These are phyloP conservation scores for Oryctes rhinoceros DNA, from an alignment of 1,140 invertebrate species.

Conservation along the genomic window DNA sequence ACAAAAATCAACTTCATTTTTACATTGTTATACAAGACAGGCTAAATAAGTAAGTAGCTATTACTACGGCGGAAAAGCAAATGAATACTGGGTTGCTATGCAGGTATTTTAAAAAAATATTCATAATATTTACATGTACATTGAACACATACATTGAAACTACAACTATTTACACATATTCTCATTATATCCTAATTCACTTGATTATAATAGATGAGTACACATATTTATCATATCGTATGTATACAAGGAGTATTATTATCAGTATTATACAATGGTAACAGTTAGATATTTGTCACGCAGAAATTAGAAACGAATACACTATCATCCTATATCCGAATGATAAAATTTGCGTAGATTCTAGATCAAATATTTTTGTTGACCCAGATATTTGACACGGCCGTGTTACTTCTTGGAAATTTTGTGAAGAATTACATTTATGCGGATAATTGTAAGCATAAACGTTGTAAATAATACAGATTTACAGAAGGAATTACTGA, in stretches of 20 bases:
- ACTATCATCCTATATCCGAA: constrained; percentile 1
- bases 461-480: constrained; percentile 25
- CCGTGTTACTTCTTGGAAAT: constrained; percentile 17
- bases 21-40: too few species aligned
- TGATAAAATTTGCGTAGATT: constrained; percentile 24
- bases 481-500: constrained; percentile 29
- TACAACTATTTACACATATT: too few species aligned
- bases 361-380: constrained; percentile 36
- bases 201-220: background rate
- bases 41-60: too few species aligned
- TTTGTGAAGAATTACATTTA: constrained; percentile 13
- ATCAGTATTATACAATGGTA: background rate
- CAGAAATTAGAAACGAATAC: background rate
- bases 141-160: too few species aligned
- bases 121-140: background rate
- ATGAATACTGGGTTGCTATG: background rate
- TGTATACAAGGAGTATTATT: background rate
- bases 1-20: too few species aligned
- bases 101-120: background rate
- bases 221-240: background rate
- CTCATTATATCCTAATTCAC: background rate
- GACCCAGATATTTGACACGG: constrained; percentile 11
- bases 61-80: too few species aligned
- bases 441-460: constrained; percentile 13
- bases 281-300: constrained; percentile 22